These are phyloP conservation scores for Gymnoscopelus braueri DNA, from an alignment of 2,797 vertebrate genomes.

Conservation along the genomic window DNA sequence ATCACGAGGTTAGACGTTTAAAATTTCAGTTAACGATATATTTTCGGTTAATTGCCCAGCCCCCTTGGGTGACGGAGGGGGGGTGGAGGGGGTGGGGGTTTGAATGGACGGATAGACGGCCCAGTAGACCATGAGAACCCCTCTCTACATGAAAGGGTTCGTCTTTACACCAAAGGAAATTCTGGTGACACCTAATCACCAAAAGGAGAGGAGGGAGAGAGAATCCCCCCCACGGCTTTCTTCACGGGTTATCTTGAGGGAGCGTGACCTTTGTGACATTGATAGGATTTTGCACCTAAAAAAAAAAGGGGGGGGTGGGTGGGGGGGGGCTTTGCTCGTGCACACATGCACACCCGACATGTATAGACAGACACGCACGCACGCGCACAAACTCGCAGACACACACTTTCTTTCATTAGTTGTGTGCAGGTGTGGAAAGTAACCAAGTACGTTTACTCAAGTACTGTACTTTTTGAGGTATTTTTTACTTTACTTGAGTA, in stretches of 20 bases:
- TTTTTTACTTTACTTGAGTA: too few species aligned
- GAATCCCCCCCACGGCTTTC: slow-evolving; percentile 72
- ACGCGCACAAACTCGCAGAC: slow-evolving; percentile 20
- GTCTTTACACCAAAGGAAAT: slow-evolving; percentile 83
- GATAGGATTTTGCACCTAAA: slow-evolving; percentile 83
- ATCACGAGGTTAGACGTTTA: too few species aligned
- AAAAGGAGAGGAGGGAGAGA: slow-evolving; percentile 68
- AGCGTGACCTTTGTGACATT: slow-evolving; percentile 84
- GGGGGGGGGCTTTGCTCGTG: slow-evolving; percentile 48
- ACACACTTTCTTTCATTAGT: slow-evolving; percentile 53
- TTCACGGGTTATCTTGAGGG: slow-evolving; percentile 80
- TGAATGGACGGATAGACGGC: slow-evolving; percentile 62
- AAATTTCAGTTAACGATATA: too few species aligned
- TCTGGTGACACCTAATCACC: slow-evolving; percentile 80
- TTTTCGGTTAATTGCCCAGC: too few species aligned
- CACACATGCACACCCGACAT: slow-evolving; percentile 10
- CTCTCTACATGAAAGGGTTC: slow-evolving; percentile 79
- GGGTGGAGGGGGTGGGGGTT: slow-evolving; percentile 1
- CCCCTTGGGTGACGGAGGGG: too few species aligned
- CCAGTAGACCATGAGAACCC: slow-evolving; percentile 77
- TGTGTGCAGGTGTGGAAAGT: slow-evolving; percentile 31
- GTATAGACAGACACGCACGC: not conserved
- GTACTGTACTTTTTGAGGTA: too few species aligned
- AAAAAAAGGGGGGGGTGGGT: slow-evolving; percentile 7
- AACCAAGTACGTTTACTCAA: too few species aligned